Evolutionary conservation across 2,888 invertebrate species (phyloP), one percentile per base, ranked within the genome.

Genomic region (Chydorus sphaericus): DNA sequence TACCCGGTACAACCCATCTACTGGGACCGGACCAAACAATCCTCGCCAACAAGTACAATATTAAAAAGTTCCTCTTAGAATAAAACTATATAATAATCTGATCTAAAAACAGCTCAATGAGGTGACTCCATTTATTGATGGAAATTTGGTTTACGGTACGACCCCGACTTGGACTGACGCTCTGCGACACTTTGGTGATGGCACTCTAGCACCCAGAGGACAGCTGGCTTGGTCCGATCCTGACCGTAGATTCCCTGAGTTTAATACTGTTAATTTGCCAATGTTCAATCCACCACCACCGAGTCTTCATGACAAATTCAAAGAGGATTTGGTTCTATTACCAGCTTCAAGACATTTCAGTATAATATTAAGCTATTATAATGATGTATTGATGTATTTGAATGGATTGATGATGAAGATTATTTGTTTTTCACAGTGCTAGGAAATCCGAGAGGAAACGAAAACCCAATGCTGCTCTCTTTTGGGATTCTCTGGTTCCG

Each of bases 111-210:
- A 78, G 77, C 62, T 77, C 50, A 79, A 79, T 63, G 76, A 77
- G 66, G 77, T 78, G 55, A 78, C 78, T 6, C 76, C 79, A 0
- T 79, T 71, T 66, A 66, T 79, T 48, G 79, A 79, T 63, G 79
- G 78, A 2, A 77, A 76, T 11, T 67, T 77, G n/a, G 71, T 77
- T 57, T 79, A 80, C 64, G 79, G 78, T 1, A 73, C 73, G 1
- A 71, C 74, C 8, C 77, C 76, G 63, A 73, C 75, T 38, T 78
- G 78, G 77, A 69, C 77, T 2, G 76, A 78, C 65, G 69, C 72
- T 29, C 66, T 78, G 36, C 64, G 78, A 53, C 70, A 70, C 3
- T 70, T 72, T 58, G 61, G 65, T 20, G 70, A 73, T 60, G 77
- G 76, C n/a, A 68, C 66, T 1, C 60, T 76, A 11, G 73, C 70